Evolutionary conservation across 2,888 invertebrate genomes (phyloP).

Genomic region (Sinotaia quadrata): DNA sequence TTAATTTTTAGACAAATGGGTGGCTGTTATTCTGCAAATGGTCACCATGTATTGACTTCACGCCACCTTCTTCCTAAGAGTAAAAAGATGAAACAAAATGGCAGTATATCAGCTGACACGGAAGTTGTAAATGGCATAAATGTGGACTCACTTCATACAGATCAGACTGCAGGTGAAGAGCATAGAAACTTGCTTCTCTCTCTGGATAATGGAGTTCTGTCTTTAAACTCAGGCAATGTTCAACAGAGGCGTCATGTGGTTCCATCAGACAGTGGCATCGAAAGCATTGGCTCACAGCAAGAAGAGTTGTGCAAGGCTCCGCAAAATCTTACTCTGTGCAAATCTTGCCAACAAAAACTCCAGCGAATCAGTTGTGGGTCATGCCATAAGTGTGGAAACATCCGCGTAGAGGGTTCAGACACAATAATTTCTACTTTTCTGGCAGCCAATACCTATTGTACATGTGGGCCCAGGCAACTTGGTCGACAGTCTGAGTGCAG

Average conservation of each 20-base stretch:
- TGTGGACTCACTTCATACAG: too few relatives aligned
- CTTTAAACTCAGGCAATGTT: background rate
- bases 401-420: slow-evolving; percentile 17
- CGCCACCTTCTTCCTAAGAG: too few relatives aligned
- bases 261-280: slow-evolving; percentile 60
- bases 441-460: slow-evolving; percentile 33
- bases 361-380: slow-evolving; percentile 29
- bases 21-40: slow-evolving; percentile 17
- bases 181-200: too few relatives aligned
- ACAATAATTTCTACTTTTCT: slow-evolving; percentile 1
- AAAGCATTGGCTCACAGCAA: slow-evolving; percentile 39
- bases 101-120: too few relatives aligned
- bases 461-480: slow-evolving; percentile 36
- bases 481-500: slow-evolving; percentile 22
- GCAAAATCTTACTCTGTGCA: slow-evolving; percentile 15
- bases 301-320: slow-evolving; percentile 24
- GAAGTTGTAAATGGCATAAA: too few relatives aligned
- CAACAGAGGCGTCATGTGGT: too few relatives aligned
- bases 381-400: slow-evolving; percentile 33
- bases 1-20: slow-evolving; percentile 21
- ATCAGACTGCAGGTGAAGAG: too few relatives aligned
- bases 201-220: too few relatives aligned
- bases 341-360: slow-evolving; percentile 19
- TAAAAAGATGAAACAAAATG: too few relatives aligned
- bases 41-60: too few relatives aligned